Evolutionary conservation across 1,140 invertebrate species (phyloP).

Genomic region (Cephus cinctus): DNA sequence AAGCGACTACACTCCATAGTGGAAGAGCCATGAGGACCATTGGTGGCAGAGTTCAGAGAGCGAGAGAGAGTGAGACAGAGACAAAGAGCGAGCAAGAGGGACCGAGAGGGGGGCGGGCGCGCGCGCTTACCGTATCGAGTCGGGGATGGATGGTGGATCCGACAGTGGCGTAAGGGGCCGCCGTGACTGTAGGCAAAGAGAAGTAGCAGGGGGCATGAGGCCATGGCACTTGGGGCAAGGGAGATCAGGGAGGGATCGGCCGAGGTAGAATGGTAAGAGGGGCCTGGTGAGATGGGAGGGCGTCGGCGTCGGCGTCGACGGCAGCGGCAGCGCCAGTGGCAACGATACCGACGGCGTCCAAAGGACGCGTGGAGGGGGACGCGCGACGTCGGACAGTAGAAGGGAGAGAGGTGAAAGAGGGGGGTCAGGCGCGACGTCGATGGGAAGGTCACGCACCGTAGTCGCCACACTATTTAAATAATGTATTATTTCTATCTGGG

Average conservation of each 20-base stretch:
- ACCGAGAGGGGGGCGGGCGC: conserved; percentile 18
- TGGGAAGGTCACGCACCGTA: conserved; percentile 42
- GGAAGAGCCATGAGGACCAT: conserved; percentile 6
- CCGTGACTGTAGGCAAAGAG: conserved; percentile 20
- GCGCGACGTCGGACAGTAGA: background rate
- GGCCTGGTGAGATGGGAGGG: conserved; percentile 10
- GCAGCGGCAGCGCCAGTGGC: no score
- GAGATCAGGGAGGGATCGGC: conserved; percentile 11
- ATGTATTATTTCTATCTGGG: conserved; percentile 40
- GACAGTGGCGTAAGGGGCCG: conserved; percentile 13
- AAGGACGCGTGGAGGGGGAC: conserved; percentile 6
- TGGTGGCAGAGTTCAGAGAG: background rate
- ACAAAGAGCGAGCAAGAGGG: conserved; percentile 10
- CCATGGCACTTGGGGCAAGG: conserved; percentile 14
- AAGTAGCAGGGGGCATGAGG: conserved; percentile 18
- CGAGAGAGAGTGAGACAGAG: background rate
- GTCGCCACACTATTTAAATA: conserved; percentile 44
- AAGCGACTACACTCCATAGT: conserved; percentile 14
- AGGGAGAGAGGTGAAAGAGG: background rate
- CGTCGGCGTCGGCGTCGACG: background rate
- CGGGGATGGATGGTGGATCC: conserved; percentile 9
- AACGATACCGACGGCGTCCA: conserved; percentile 21
- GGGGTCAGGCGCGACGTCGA: conserved; percentile 24
- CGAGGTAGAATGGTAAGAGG: conserved; percentile 17
- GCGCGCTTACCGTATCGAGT: conserved; percentile 6